Conservation (phyloP, 2,113 vertebrate species). For the Silurus asotus region DNA sequence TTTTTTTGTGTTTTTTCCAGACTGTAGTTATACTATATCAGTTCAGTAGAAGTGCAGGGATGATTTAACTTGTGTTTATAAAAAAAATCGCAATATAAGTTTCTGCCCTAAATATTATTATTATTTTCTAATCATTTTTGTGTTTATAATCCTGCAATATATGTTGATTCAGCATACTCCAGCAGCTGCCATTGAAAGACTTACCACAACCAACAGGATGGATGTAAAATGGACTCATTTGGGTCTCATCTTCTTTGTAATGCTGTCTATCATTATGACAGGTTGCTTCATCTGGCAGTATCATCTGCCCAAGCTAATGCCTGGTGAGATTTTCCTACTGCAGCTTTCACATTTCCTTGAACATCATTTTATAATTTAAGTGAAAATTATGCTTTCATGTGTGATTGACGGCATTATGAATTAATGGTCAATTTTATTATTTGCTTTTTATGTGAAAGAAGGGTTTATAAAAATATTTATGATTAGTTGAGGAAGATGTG, state of each 20-base stretch:
- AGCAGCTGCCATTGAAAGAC: constrained; percentile 56
- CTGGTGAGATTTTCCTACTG: constrained; percentile 60
- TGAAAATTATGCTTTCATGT: background rate
- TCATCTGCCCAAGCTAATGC: constrained; percentile 72
- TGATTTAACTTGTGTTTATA: background rate
- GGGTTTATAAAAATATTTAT: constrained; percentile 31
- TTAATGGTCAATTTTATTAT: constrained; percentile 39
- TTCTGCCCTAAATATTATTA: background rate
- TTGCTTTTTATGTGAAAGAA: background rate
- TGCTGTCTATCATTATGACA: constrained; percentile 74
- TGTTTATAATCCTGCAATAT: constrained; percentile 6
- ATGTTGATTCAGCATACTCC: constrained; percentile 53
- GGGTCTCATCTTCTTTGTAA: constrained; percentile 69
- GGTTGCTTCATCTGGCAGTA: constrained; percentile 86
- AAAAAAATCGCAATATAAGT: background rate
- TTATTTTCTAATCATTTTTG: background rate
- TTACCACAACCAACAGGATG: constrained; percentile 58
- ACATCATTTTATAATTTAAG: background rate
- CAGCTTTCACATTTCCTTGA: background rate
- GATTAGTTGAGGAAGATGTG: background rate
- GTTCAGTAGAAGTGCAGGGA: background rate
- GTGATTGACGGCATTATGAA: background rate
- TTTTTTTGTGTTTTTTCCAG: background rate
- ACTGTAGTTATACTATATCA: background rate
- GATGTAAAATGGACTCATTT: constrained; percentile 68